A percentile compares a stretch with the other conserved stretches of the same genome.
These are phyloP conservation scores for Piezodorus guildinii DNA, from an alignment of 1,140 invertebrate genomes.

Conservation along the genomic window DNA sequence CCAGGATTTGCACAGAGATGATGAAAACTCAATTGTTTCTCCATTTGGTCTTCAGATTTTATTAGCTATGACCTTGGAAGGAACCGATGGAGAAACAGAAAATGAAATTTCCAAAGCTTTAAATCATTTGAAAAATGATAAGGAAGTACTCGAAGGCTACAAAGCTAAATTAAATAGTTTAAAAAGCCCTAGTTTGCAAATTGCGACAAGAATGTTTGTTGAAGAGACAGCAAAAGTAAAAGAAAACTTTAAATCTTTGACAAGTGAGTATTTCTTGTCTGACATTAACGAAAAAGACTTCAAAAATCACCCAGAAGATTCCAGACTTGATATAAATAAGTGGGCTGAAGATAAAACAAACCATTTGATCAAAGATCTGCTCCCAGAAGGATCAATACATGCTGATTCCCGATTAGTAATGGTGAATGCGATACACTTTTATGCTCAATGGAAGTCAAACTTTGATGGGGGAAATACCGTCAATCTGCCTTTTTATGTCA, in stretches of 20 bases:
- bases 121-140: conserved; percentile 26
- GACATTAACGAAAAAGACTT: conserved; percentile 45
- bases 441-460: conserved; percentile 50
- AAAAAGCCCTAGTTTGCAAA: conserved; percentile 37
- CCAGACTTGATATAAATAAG: conserved; percentile 44
- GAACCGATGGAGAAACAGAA: conserved; percentile 42
- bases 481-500: conserved; percentile 38
- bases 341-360: conserved; percentile 63
- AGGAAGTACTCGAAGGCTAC: conserved; percentile 17
- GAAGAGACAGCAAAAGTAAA: conserved; percentile 39
- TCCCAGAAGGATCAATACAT: conserved; percentile 41
- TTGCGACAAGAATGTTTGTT: conserved; percentile 52
- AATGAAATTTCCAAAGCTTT: conserved; percentile 35
- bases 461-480: conserved; percentile 39
- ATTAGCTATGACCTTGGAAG: conserved; percentile 43
- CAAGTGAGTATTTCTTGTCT: conserved; percentile 40
- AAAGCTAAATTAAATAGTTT: conserved; percentile 29
- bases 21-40: conserved; percentile 29
- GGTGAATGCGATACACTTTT: conserved; percentile 78
- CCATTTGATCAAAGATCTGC: conserved; percentile 54
- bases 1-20: not conserved
- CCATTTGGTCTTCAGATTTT: conserved; percentile 33
- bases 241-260: conserved; percentile 35
- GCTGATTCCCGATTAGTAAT: conserved; percentile 49
- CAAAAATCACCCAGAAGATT: conserved; percentile 32